phyloP scores from a whole-genome alignment of 2,113 vertebrate genomes.

The Pterophyllum scalare region DNA sequence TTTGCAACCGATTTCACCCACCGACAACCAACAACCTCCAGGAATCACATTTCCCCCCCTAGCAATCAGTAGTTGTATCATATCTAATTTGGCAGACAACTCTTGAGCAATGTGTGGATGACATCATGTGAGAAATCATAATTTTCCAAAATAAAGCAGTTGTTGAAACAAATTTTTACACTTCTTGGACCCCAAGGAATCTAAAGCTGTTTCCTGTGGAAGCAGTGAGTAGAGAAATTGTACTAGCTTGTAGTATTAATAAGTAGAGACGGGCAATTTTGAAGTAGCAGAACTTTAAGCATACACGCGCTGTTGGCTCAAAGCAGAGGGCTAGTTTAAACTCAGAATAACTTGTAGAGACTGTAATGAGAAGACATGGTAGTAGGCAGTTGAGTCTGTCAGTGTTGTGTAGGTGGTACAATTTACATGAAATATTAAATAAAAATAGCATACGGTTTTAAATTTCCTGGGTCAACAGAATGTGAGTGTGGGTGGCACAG shows the following conservation, averaged over 20 bases:
- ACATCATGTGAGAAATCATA: background rate
- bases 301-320: background rate
- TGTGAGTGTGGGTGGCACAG: constrained; percentile 54
- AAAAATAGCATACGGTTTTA: constrained; percentile 59
- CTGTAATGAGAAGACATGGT: constrained; percentile 21
- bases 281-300: background rate
- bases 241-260: background rate
- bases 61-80: background rate
- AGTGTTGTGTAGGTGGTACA: constrained; percentile 57
- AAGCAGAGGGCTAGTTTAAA: background rate
- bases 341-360: constrained; percentile 38
- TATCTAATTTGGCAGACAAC: background rate
- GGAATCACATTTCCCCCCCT: rapidly evolving
- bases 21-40: background rate
- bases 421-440: constrained; percentile 62
- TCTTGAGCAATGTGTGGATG: background rate
- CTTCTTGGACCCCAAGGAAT: background rate
- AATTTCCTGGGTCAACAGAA: constrained; percentile 63
- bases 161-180: background rate
- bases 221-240: background rate
- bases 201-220: constrained; percentile 6
- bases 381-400: constrained; percentile 37
- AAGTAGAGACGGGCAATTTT: background rate
- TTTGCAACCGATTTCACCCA: too few species aligned
- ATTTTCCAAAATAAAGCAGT: background rate